Evolutionary conservation across 1,140 invertebrate genomes (phyloP), one percentile per base, ranked within the genome.

Genomic region (Drosophila kurseongensis): DNA sequence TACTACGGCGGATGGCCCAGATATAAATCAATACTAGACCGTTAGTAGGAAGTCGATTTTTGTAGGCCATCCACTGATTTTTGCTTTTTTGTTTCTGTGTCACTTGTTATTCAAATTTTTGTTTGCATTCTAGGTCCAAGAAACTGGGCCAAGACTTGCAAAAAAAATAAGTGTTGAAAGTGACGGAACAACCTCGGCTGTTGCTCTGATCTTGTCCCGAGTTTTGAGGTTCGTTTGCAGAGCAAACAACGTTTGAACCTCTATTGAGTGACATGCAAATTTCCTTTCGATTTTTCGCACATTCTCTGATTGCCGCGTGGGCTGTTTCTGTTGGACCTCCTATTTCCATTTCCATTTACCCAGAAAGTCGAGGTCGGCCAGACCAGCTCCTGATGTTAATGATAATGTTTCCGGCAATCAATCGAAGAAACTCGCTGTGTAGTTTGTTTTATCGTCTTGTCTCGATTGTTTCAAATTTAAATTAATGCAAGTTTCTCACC

Each of bases 321-420:
- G 69, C 69, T 55, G 44, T 7, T 44, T 52, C 52, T 47, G 41
- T 2, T 13, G 10, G 35, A 68, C 5, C 40, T 32, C 14, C 47
- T 23, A 9, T 52, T 65, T 40, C 38, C 14, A 9, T 32, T 63
- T 50, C 18, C 23, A 50, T 50, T 50, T 50, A 27, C 27, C 50
- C 48, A 68, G 50, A 78, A 58, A 57, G 72, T 38, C 40, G 71
- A 75, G 74, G 78, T 75, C 63, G 82, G 58, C 63, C 63, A 47
- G 55, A 23, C 23, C 23, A 0, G 23, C 23, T 23, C 23, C 23
- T 23, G 23, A 63, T 68, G 59, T 59, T 58, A 65, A 45, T 62
- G 51, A 79, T 88, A 88, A 86, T 82, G 84, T 86, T 88, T 86
- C 82, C 82, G 82, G 78, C 82, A 86, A 86, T 86, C 82, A 82